Conservation (phyloP, 2,113 vertebrate genomes). For the Paradisaea rubra region DNA sequence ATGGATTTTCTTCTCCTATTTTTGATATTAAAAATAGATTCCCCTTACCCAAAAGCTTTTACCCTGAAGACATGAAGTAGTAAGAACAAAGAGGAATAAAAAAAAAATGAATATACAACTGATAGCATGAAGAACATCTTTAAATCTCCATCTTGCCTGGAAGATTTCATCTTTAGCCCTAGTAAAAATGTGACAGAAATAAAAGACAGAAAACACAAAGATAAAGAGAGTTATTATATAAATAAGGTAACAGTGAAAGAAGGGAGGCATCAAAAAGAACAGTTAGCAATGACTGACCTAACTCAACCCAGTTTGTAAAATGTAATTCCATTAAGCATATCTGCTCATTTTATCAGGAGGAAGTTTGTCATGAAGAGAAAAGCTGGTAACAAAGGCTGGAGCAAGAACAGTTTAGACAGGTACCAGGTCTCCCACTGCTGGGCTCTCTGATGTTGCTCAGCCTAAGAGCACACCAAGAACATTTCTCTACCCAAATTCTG, state of each 20-base stretch:
- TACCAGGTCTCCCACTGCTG: background rate
- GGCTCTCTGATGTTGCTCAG: background rate
- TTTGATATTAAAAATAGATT: conserved; percentile 17
- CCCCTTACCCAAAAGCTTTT: conserved; percentile 62
- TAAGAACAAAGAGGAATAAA: conserved; percentile 49
- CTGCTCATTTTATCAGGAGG: background rate
- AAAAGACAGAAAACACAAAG: conserved; percentile 51
- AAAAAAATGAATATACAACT: conserved; percentile 47
- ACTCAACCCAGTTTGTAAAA: background rate
- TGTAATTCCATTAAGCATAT: background rate
- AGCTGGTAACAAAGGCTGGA: background rate
- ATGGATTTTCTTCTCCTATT: background rate
- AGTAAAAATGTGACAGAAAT: conserved; percentile 48
- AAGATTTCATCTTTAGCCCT: conserved; percentile 57
- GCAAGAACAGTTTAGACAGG: background rate
- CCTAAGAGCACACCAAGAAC: background rate
- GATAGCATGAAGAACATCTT: conserved; percentile 43
- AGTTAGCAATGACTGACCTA: background rate
- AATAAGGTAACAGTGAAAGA: background rate
- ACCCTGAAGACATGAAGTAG: conserved; percentile 44
- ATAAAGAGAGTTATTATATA: conserved; percentile 24
- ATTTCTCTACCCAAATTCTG: background rate
- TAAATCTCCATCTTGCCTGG: conserved; percentile 46
- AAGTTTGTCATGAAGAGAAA: background rate
- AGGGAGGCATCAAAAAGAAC: background rate